Percentiles rank a stretch among this genome's conserved stretches.
Conservation (phyloP, 2,113 vertebrate genomes). For the Panthera leo region DNA sequence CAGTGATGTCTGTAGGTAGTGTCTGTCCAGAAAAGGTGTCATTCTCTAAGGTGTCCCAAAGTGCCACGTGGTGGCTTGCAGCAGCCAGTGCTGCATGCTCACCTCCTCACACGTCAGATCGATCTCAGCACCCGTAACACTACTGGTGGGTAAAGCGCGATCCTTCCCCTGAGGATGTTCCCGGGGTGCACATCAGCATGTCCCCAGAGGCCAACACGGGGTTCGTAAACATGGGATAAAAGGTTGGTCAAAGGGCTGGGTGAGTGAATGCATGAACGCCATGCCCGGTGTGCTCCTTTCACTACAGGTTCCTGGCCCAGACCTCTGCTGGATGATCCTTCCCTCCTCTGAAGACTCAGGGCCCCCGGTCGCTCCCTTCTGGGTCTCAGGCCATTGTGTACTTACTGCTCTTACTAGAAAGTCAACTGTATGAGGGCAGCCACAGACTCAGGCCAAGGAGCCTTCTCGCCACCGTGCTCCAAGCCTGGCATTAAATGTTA, state of each 20-base stretch:
- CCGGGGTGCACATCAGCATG: not conserved
- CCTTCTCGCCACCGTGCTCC: not conserved
- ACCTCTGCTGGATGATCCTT: not conserved
- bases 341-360: not conserved
- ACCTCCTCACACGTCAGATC: not conserved
- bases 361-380: accelerated
- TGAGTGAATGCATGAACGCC: not conserved
- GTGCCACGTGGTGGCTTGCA: not conserved
- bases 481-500: not conserved
- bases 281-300: not conserved
- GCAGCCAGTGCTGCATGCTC: not conserved
- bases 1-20: not conserved
- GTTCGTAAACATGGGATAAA: not conserved
- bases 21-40: not conserved
- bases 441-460: not conserved
- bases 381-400: not conserved
- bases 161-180: not conserved
- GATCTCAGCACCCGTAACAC: not conserved
- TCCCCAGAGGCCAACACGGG: not conserved
- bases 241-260: not conserved
- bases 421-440: not conserved
- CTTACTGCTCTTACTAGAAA: not conserved
- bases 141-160: not conserved
- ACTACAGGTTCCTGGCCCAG: no score
- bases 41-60: not conserved